These are phyloP conservation scores for Ahaetulla prasina DNA, from an alignment of 2,113 vertebrate species.

Conservation along the genomic window DNA sequence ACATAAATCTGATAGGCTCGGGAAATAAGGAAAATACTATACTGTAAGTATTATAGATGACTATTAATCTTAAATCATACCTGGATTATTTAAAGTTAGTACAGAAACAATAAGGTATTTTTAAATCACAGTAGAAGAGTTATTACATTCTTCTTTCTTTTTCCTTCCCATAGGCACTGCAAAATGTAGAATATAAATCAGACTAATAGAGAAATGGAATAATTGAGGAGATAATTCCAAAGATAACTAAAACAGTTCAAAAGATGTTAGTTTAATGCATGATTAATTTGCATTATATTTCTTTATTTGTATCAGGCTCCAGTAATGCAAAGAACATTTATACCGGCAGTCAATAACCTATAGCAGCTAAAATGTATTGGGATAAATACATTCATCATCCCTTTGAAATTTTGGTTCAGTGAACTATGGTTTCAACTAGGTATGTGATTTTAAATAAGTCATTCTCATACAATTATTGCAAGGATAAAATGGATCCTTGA, in stretches of 20 bases:
- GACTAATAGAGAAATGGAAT: neutral
- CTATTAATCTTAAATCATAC: conserved; percentile 8
- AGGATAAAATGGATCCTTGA: neutral
- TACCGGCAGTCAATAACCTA: neutral
- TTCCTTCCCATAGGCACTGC: neutral
- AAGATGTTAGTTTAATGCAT: conserved; percentile 31
- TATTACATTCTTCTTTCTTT: neutral
- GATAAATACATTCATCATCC: neutral
- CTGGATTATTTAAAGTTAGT: conserved; percentile 7
- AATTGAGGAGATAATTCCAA: conserved; percentile 14
- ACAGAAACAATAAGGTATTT: conserved; percentile 3
- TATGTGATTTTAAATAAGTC: neutral
- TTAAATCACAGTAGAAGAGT: neutral
- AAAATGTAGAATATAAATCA: conserved; percentile 30
- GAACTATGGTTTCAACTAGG: neutral
- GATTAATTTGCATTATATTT: conserved; percentile 16
- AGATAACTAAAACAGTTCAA: conserved; percentile 35
- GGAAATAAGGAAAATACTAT: neutral
- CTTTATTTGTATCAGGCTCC: conserved; percentile 15
- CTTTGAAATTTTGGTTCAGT: neutral
- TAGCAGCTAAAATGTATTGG: neutral
- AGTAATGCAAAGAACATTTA: neutral
- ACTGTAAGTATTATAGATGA: neutral
- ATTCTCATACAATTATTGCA: neutral
- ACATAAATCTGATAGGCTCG: neutral